Evolutionary conservation across 2,888 invertebrate species (phyloP).

Genomic region (Acanthosepion lycidas): DNA sequence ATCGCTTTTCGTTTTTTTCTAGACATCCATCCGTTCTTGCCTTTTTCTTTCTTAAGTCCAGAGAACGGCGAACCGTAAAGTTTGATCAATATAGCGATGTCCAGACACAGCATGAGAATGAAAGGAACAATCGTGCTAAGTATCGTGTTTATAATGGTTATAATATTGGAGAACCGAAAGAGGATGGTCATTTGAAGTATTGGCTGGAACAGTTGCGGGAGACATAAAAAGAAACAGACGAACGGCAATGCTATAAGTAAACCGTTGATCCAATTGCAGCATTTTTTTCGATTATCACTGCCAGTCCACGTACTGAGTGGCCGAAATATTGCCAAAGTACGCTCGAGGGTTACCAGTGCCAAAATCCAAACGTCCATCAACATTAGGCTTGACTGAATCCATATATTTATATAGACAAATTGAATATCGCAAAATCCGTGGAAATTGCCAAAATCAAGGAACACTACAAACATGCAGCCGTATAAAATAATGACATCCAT

Average conservation of each 20-base stretch:
- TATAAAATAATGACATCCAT: slow-evolving; percentile 10
- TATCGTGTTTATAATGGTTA: not conserved
- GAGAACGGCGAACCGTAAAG: not conserved
- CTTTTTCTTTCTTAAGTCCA: not conserved
- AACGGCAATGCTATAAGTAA: not conserved
- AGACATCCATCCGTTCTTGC: not conserved
- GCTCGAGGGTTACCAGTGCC: not conserved
- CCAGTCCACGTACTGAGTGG: slow-evolving; percentile 6
- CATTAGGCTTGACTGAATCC: not conserved
- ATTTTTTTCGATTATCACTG: not conserved
- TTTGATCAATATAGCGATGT: not conserved
- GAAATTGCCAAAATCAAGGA: not conserved
- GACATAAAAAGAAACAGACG: not conserved
- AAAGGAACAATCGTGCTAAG: not conserved
- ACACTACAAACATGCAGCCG: not conserved
- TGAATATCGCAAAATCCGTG: not conserved
- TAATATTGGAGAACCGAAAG: not conserved
- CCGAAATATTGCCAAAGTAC: not conserved
- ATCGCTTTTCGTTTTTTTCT: not conserved
- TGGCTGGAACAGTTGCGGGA: not conserved
- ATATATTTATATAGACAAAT: not conserved
- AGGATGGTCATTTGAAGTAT: not conserved
- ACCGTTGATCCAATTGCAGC: not conserved
- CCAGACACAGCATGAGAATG: not conserved
- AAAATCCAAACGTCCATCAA: slow-evolving; percentile 37